Evolutionary conservation across 2,888 invertebrate genomes (phyloP), one percentile per base, ranked within the genome.

Genomic region (Drosophila robusta): DNA sequence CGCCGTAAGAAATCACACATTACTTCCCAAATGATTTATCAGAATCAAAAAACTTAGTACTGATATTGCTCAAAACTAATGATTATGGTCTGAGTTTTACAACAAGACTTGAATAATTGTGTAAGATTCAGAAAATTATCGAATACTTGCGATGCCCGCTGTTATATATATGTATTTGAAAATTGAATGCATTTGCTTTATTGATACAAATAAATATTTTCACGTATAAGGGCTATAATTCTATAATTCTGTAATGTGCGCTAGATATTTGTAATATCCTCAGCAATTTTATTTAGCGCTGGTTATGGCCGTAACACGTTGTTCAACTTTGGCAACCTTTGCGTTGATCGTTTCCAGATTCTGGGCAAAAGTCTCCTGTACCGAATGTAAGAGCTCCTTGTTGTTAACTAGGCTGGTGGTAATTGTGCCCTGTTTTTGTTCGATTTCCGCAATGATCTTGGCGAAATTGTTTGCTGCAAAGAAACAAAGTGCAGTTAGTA

Each of bases 391-490:
- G 4, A 97, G 90, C 26, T 95, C 94, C 89, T 96, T 96, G 91
- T 97, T 97, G 90, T 95, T 95, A n/a, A 95, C 95, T 8, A 97
- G 94, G 11, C 95, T 95, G 6, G 94, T 93, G 0, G 94, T 93
- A 73, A 97, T 95, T 68, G 95, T 95, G 24, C 94, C 94, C 90
- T 97, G 97, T 22, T 96, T 93, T 2, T 95, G 94, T 91, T 97
- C 96, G 39, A 97, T 93, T 91, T 97, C 97, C 0, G 95, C 95
- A 50, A 98, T 93, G 0, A 97, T 96, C 92, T 96, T 97, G 52
- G 95, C 95, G 90, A 98, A 97, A 91, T 97, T 96, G 77, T 96
- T 95, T 64, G 98, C 98, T 98, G 92, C n/a, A 93, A 93, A 46
- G 67, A 63, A 26, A 58, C 49, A 9, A 16, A 7, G 4, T 3